phyloP scores from a whole-genome alignment of 1,140 invertebrate genomes.

The Orchestia grillus region DNA sequence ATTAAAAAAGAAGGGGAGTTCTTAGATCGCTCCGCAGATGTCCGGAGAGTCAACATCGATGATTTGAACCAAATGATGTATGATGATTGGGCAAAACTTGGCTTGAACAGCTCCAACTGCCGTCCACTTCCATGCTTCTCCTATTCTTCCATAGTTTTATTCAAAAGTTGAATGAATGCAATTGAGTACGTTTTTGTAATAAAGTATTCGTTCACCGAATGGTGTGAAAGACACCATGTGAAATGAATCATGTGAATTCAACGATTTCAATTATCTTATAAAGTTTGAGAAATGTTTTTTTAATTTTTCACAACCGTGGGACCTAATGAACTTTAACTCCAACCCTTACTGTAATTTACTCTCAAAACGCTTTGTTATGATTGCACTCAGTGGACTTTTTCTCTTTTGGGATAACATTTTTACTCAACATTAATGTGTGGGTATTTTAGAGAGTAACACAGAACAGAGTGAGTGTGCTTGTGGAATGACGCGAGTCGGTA shows the following conservation, averaged over 20 bases:
- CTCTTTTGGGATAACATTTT: too few species aligned
- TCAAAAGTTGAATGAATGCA: neutral
- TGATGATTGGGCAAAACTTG: conserved; percentile 42
- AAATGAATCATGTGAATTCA: neutral
- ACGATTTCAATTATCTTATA: neutral
- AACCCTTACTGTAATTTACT: too few species aligned
- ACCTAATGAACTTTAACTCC: too few species aligned
- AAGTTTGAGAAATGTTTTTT: too few species aligned
- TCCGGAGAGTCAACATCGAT: conserved; percentile 45
- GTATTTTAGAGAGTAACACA: too few species aligned
- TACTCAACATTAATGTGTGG: too few species aligned
- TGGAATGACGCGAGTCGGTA: too few species aligned
- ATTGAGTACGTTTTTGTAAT: neutral
- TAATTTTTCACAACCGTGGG: too few species aligned
- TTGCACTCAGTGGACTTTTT: too few species aligned
- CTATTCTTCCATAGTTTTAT: neutral
- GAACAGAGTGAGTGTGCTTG: too few species aligned
- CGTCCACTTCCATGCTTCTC: too few species aligned
- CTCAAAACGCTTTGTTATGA: too few species aligned
- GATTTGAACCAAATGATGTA: conserved; percentile 41
- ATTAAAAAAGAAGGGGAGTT: conserved; percentile 54
- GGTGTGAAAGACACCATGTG: neutral
- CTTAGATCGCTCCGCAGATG: conserved; percentile 55
- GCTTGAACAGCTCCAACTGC: neutral
- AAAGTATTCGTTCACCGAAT: neutral